Evolutionary conservation across 2,888 invertebrate species (phyloP).

Genomic region (Eupithecia subumbrata): DNA sequence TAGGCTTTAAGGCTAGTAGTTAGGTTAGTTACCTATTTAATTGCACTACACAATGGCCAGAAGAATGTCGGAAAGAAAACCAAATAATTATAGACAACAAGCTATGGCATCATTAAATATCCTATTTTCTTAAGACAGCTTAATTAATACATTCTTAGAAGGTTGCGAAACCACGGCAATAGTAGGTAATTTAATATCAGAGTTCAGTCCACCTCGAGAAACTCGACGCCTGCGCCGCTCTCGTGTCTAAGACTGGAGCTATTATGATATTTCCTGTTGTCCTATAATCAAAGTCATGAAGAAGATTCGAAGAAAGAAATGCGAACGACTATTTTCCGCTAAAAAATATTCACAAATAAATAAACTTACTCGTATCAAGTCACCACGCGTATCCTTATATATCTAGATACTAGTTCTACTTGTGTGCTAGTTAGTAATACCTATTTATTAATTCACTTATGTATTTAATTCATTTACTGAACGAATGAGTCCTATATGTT

Average conservation of each 20-base stretch:
- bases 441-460: too few species aligned
- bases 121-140: not conserved
- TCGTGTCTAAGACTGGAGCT: not conserved
- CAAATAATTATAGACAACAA: conserved; percentile 9
- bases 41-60: conserved; percentile 5
- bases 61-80: conserved; percentile 1
- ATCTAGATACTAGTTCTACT: too few species aligned
- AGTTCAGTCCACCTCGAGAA: not conserved
- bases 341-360: too few species aligned
- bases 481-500: too few species aligned
- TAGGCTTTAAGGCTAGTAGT: not conserved
- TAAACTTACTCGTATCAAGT: too few species aligned
- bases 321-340: not conserved
- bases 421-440: too few species aligned
- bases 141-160: not conserved
- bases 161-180: not conserved
- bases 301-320: not conserved
- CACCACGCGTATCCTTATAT: too few species aligned
- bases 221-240: not conserved
- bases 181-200: not conserved
- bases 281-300: not conserved
- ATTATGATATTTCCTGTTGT: not conserved
- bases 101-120: conserved; percentile 2
- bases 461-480: too few species aligned
- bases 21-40: not conserved